Conservation (phyloP, 2,797 vertebrate genomes). For the Protosalanx chinensis region DNA sequence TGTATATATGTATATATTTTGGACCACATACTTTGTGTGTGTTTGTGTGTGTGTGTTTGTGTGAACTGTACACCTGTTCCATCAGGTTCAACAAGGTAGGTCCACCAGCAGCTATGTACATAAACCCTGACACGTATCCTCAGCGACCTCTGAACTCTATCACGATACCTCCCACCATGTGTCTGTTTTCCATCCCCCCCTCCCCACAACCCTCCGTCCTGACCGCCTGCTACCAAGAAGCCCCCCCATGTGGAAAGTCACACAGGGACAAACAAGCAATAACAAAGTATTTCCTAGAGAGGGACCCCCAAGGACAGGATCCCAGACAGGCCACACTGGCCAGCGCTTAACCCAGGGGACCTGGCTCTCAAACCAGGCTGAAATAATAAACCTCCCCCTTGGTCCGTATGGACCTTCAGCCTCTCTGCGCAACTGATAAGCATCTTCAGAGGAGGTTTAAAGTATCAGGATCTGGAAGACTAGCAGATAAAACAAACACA, state of each 20-base stretch:
- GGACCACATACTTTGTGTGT: not conserved
- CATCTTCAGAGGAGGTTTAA: conserved; percentile 45
- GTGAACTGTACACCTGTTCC: conserved; percentile 23
- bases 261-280: conserved; percentile 63
- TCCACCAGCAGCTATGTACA: conserved; percentile 38
- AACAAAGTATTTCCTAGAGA: conserved; percentile 36
- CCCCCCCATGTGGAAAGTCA: conserved; percentile 46
- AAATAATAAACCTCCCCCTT: conserved; percentile 61
- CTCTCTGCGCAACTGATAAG: conserved; percentile 49
- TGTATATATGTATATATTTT: too few species aligned
- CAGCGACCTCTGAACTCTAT: conserved; percentile 39
- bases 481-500: conserved; percentile 43
- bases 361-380: conserved; percentile 54
- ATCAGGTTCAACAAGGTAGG: conserved; percentile 21
- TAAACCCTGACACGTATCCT: not conserved
- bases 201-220: conserved; percentile 36
- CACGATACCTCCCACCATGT: conserved; percentile 64
- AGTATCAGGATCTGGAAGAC: conserved; percentile 28
- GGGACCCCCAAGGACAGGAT: conserved; percentile 47
- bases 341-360: conserved; percentile 53
- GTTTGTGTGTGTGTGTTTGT: conserved; percentile 5
- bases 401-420: conserved; percentile 49
- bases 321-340: conserved; percentile 53
- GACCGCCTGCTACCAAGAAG: conserved; percentile 39
- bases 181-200: conserved; percentile 55